Evolutionary conservation across 2,888 invertebrate species (phyloP).

Genomic region (Aphodius sticticus): DNA sequence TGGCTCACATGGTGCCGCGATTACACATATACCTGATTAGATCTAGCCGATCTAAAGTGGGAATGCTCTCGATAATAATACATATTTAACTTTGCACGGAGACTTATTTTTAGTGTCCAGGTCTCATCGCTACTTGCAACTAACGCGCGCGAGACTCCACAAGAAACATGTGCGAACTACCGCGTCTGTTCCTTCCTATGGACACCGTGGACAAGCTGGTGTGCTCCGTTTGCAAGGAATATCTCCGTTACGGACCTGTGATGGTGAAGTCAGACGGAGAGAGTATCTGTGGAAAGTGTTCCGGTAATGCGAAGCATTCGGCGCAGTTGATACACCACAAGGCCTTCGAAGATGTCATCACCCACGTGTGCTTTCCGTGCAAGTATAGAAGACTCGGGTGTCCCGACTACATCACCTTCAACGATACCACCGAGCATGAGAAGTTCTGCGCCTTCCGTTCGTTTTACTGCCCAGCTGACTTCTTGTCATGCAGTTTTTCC

Average conservation of each 20-base stretch:
- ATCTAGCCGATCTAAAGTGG: neutral
- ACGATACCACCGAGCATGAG: slow-evolving; percentile 32
- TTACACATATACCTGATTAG: neutral
- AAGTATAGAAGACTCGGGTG: slow-evolving; percentile 31
- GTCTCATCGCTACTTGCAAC: neutral
- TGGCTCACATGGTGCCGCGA: neutral
- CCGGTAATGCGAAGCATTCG: slow-evolving; percentile 23
- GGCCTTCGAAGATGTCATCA: slow-evolving; percentile 29
- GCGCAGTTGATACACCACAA: slow-evolving; percentile 22
- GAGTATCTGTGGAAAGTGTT: slow-evolving; percentile 35
- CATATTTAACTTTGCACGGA: neutral
- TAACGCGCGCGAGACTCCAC: neutral
- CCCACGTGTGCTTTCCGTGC: slow-evolving; percentile 29
- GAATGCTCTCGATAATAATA: neutral
- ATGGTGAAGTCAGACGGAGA: slow-evolving; percentile 30
- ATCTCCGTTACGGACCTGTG: slow-evolving; percentile 29
- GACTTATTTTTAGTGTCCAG: neutral
- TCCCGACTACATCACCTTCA: slow-evolving; percentile 27
- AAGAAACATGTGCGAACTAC: slow-evolving; percentile 30
- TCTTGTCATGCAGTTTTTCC: slow-evolving; percentile 25
- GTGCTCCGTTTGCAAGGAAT: slow-evolving; percentile 34
- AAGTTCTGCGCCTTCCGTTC: slow-evolving; percentile 26
- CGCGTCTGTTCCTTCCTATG: slow-evolving; percentile 25
- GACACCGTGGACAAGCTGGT: slow-evolving; percentile 30
- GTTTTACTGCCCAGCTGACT: slow-evolving; percentile 30